Percentiles rank a stretch among this genome's conserved stretches.
These are phyloP conservation scores for Nannoperca australis DNA, from an alignment of 2,797 vertebrate genomes.

Conservation along the genomic window DNA sequence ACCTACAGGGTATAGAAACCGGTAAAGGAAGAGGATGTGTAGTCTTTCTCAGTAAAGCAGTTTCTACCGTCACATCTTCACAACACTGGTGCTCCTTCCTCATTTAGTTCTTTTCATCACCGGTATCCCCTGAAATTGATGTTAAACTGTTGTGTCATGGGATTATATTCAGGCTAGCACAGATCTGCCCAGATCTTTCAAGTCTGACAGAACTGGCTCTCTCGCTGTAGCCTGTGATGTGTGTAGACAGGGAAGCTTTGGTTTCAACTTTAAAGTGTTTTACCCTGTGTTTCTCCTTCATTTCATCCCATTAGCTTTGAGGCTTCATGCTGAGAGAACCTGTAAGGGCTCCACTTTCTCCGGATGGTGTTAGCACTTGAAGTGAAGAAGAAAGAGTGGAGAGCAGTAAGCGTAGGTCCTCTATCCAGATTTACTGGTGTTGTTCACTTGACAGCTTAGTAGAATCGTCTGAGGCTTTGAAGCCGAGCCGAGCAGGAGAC, in stretches of 20 bases:
- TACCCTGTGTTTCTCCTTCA: conserved; percentile 56
- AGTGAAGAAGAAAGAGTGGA: conserved; percentile 39
- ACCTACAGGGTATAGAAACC: conserved; percentile 14
- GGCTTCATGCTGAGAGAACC: conserved; percentile 51
- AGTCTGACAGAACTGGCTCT: conserved; percentile 51
- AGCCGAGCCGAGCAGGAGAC: conserved; percentile 41
- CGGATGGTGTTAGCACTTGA: conserved; percentile 33
- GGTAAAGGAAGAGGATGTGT: conserved; percentile 19
- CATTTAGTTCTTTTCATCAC: conserved; percentile 58
- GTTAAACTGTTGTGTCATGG: conserved; percentile 68
- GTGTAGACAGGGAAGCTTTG: conserved; percentile 58
- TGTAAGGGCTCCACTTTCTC: conserved; percentile 27
- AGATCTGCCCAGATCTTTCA: conserved; percentile 60
- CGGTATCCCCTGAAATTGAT: conserved; percentile 44
- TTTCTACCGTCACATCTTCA: conserved; percentile 51
- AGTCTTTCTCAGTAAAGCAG: conserved; percentile 15
- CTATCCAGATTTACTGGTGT: conserved; percentile 44
- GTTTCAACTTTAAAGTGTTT: conserved; percentile 58
- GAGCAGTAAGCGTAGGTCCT: conserved; percentile 20
- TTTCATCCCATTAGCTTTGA: conserved; percentile 60
- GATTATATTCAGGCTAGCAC: conserved; percentile 56
- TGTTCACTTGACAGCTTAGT: conserved; percentile 53
- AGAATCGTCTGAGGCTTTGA: conserved; percentile 53
- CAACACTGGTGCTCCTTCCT: conserved; percentile 36
- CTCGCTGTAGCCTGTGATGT: conserved; percentile 47